Evolutionary conservation across 2,797 vertebrate genomes (phyloP), one percentile per base, ranked within the genome.

Genomic region (Caiman crocodilus): DNA sequence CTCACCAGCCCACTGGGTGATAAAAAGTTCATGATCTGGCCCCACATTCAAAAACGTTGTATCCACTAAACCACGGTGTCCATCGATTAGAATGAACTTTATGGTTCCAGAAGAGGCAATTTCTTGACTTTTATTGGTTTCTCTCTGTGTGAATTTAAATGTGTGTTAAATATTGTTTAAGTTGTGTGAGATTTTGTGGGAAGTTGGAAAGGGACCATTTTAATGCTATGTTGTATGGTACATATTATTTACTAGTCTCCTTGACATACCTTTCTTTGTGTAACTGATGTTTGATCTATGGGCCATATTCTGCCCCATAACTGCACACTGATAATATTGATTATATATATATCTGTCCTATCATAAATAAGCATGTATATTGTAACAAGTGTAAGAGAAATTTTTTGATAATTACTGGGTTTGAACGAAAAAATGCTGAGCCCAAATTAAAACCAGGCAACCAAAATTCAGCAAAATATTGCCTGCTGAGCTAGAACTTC

Each of bases 131-230:
- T 42, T 61, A 77, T 82, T 2, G 26, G 78, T 76, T 79, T 30
- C 55, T 13, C 65, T 35, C 61, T 84, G 13, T 15, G 56, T 50
- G 42, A 50, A 50, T 50, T 50, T 20, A 82, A 87, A 71, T 17
- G 26, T 20, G 21, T 75, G 84, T 56, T 77, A 60, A 77, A 56
- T 58, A n/a, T 57, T 79, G 25, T 2, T 69, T 67, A n/a, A n/a
- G 71, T 63, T 86, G 30, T 13, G 58, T 84, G 59, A 65, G 21
- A 3, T 73, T 86, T 80, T 42, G 83, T 80, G 83, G 76, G 80
- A 83, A 21, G 3, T 4, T 28, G 9, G 67, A 82, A n/a, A 21
- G 15, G 65, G 23, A 75, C 50, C 16, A 75, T 28, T 17, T 18
- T 18, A 75, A 85, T 13, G 7, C 60, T n/a, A 30, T 65, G 64